Percentiles rank a stretch among this genome's conserved stretches.
Evolutionary conservation across 92 coral and sea anemone genomes (phyloP).

Genomic region (Porites rus): DNA sequence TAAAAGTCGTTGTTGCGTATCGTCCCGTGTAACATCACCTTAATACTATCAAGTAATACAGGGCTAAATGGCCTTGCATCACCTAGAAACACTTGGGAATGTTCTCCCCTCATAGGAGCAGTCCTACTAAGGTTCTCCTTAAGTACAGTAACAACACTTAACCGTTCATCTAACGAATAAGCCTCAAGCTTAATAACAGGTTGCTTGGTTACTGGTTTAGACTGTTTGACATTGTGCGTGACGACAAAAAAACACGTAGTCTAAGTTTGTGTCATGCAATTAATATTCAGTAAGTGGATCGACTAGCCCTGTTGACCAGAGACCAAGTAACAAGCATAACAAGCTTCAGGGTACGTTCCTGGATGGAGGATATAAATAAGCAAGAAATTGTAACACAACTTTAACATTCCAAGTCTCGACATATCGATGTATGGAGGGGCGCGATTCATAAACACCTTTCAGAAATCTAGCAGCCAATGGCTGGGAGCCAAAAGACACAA

Average conservation of each 20-base stretch:
- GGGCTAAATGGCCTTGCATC: slow-evolving; percentile 12
- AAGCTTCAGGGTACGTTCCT: slow-evolving; percentile 1
- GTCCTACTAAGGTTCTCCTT: slow-evolving; percentile 2
- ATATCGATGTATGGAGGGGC: not conserved
- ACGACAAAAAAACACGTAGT: slow-evolving; percentile 25
- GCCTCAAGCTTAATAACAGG: slow-evolving; percentile 23
- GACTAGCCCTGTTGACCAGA: slow-evolving; percentile 26
- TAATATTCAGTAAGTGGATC: not conserved
- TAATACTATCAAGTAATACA: not conserved
- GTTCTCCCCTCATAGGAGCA: not conserved
- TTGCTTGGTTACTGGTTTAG: slow-evolving; percentile 9
- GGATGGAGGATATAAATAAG: slow-evolving; percentile 11
- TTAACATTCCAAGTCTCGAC: slow-evolving; percentile 18
- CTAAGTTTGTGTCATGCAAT: slow-evolving; percentile 12
- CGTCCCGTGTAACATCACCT: too few relatives aligned
- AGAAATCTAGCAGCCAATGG: too few relatives aligned
- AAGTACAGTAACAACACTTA: not conserved
- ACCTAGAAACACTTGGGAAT: not conserved
- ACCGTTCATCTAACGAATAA: slow-evolving; percentile 11
- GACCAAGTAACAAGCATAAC: slow-evolving; percentile 14
- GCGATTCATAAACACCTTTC: slow-evolving; percentile 8
- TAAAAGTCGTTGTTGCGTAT: too few relatives aligned
- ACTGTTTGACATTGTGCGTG: not conserved
- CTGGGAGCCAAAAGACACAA: slow-evolving; percentile 10
- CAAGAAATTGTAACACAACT: slow-evolving; percentile 28